Evolutionary conservation across 2,888 invertebrate genomes (phyloP).

Genomic region (Thecocarcelia acutangulata): DNA sequence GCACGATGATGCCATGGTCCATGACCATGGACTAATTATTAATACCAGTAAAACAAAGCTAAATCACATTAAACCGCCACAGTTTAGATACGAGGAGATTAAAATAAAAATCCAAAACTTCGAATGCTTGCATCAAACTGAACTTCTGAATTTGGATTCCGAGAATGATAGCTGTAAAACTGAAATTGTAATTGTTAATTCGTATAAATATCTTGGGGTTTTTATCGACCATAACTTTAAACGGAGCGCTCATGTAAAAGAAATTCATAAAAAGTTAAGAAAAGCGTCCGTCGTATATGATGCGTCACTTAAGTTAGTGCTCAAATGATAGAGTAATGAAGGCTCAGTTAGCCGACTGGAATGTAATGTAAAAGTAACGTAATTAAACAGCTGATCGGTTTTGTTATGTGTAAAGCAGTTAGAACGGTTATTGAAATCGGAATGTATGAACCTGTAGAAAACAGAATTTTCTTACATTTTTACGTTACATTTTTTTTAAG

Average conservation of each 20-base stretch:
- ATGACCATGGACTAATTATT: neutral
- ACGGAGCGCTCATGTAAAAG: neutral
- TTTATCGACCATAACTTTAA: neutral
- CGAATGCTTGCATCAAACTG: neutral
- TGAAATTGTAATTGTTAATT: neutral
- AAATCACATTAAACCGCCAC: neutral
- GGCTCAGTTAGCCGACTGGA: no score
- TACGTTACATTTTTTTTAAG: no score
- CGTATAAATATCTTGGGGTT: neutral
- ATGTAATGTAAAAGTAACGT: no score
- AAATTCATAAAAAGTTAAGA: neutral
- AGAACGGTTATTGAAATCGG: no score
- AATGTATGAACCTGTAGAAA: no score
- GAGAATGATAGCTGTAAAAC: neutral
- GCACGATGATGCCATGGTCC: neutral
- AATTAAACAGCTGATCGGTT: no score
- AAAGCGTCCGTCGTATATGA: neutral
- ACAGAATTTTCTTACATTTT: no score
- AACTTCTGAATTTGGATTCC: neutral
- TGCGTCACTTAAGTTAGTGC: neutral
- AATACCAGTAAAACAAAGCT: neutral
- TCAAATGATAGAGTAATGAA: neutral
- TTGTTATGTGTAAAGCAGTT: no score
- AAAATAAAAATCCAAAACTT: neutral
- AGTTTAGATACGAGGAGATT: neutral